Evolutionary conservation across 2,113 vertebrate genomes (phyloP).

Genomic region (Malaclemys terrapin): DNA sequence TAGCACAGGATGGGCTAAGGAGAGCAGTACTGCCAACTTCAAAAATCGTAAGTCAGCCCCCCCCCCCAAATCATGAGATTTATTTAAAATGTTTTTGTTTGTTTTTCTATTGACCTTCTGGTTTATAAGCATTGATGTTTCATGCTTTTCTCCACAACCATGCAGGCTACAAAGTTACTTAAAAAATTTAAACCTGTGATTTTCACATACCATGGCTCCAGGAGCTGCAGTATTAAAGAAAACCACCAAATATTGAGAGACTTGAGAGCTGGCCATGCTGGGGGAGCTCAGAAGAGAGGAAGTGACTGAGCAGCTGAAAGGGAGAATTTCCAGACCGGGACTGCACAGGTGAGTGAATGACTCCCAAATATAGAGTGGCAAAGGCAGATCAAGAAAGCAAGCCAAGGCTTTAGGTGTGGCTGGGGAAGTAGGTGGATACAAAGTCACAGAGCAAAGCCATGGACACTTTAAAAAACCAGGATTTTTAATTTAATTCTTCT

Average conservation of each 20-base stretch:
- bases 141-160: neutral
- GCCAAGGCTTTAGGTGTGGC: neutral
- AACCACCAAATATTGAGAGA: neutral
- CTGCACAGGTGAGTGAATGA: neutral
- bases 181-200: neutral
- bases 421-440: neutral
- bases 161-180: neutral
- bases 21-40: neutral
- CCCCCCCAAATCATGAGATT: neutral
- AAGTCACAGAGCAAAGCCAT: constrained; percentile 11
- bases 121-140: neutral
- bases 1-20: neutral
- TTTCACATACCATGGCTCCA: neutral
- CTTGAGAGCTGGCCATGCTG: neutral
- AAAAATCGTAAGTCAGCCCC: neutral
- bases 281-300: neutral
- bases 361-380: neutral
- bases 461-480: neutral
- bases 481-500: neutral
- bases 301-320: neutral
- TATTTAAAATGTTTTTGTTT: neutral
- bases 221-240: neutral
- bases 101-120: neutral
- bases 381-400: neutral
- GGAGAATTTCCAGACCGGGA: neutral